Evolutionary conservation across 2,888 invertebrate genomes (phyloP), one percentile per base, ranked within the genome.

Genomic region (Euphydryas editha): DNA sequence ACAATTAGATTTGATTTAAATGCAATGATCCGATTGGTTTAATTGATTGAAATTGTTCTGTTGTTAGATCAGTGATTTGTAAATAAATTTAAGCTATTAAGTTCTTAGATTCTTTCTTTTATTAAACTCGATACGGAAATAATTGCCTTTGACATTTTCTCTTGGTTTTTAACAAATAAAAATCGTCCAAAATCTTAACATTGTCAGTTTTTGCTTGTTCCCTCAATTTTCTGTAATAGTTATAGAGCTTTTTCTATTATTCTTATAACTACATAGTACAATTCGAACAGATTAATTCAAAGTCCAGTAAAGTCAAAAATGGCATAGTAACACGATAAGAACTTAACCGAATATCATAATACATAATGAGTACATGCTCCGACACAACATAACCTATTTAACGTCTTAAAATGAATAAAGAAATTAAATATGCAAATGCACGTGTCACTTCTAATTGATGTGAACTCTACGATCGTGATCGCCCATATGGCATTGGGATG

Each of bases 401-500:
- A 13, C 13, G 37, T 11, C 20, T 42, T 11, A 42, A 21, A 44
- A 17, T 24, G 47, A 59, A 58, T 42, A 24, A 20, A 59, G 42
- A 46, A 56, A 30, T 66, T 21, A 57, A 30, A 54, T 67, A 66
- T 68, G 47, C 61, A 59, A 59, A 51, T 76, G 78, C 83, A 89
- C 87, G 88, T 87, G 89, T 77, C 86, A 71, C 61, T 74, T 88
- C 85, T 86, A 84, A 78, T 68, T 70, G 72, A 72, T 73, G 65
- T 24, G 61, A 68, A 54, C 55, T 58, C 67, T 60, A 44, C 42
- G 68, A 75, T 72, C 90, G 87, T 90, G 90, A 75, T 78, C 78
- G 74, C 80, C 83, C 92, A 91, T 90, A 82, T 90, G 90, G 81
- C 73, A 69, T 54, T 78, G 89, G 87, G 90, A 90, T 91, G 90